phyloP scores from a whole-genome alignment of 1,140 invertebrate genomes.

The Antheraea pernyi region DNA sequence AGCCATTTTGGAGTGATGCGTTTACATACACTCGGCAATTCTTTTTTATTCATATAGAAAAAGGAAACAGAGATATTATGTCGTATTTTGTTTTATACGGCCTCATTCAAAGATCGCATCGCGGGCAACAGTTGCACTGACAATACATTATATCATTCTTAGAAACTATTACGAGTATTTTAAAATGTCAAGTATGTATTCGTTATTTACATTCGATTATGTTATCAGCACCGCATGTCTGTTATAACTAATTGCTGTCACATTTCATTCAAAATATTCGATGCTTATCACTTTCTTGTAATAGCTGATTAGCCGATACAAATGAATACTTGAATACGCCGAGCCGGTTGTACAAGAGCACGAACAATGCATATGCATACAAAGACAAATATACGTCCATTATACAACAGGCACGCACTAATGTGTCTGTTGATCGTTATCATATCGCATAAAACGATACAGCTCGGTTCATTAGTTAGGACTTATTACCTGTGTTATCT shows the following conservation, averaged over 20 bases:
- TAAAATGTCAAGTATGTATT: not conserved
- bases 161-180: not conserved
- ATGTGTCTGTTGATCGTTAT: constrained; percentile 22
- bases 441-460: constrained; percentile 18
- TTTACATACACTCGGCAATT: too few relatives aligned
- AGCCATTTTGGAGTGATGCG: too few relatives aligned
- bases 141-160: not conserved
- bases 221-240: constrained; percentile 1
- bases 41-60: too few relatives aligned
- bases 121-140: not conserved
- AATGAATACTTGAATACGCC: not conserved
- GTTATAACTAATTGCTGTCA: constrained; percentile 21
- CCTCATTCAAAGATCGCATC: not conserved
- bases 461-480: constrained; percentile 11
- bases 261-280: constrained; percentile 14
- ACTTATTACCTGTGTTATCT: constrained; percentile 7
- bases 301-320: constrained; percentile 7
- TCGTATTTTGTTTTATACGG: not conserved
- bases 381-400: constrained; percentile 22
- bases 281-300: constrained; percentile 9
- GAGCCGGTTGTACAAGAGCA: constrained; percentile 8
- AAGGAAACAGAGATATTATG: too few relatives aligned
- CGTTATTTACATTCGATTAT: constrained; percentile 10
- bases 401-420: constrained; percentile 28
- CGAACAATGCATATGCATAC: not conserved